phyloP scores from a whole-genome alignment of 2,888 invertebrate genomes.

The Lacanobia oleracea region DNA sequence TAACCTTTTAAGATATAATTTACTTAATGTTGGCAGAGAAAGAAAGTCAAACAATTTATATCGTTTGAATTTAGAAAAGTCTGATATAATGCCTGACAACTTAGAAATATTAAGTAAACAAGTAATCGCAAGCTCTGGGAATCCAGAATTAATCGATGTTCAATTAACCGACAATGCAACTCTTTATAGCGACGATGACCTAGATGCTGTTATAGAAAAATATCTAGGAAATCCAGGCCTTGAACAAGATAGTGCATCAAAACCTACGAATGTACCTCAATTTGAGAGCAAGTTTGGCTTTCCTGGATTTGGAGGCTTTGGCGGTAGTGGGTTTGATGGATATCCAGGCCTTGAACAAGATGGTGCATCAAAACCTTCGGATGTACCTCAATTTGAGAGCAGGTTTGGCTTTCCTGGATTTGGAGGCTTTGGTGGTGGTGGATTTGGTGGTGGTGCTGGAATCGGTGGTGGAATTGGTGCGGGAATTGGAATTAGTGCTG shows the following conservation, averaged over 20 bases:
- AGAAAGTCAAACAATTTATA: neutral
- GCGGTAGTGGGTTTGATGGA: neutral
- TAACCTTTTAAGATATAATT: neutral
- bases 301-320: neutral
- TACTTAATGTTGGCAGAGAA: neutral
- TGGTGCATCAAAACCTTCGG: neutral
- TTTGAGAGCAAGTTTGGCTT: neutral
- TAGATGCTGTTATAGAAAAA: neutral
- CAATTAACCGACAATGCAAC: neutral
- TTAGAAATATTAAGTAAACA: neutral
- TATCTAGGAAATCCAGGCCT: neutral
- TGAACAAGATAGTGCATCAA: neutral
- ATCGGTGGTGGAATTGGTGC: slow-evolving; percentile 7
- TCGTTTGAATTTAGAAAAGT: neutral
- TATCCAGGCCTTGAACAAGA: too few relatives aligned
- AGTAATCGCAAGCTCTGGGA: neutral
- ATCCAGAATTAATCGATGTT: neutral
- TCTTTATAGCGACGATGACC: neutral
- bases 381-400: neutral
- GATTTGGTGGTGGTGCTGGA: neutral
- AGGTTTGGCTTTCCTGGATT: neutral
- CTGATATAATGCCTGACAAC: neutral
- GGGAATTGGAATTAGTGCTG: neutral
- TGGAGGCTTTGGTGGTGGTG: neutral
- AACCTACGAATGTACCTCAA: neutral